Conservation (phyloP, 2,113 vertebrate species). For the Xenopus laevis region DNA sequence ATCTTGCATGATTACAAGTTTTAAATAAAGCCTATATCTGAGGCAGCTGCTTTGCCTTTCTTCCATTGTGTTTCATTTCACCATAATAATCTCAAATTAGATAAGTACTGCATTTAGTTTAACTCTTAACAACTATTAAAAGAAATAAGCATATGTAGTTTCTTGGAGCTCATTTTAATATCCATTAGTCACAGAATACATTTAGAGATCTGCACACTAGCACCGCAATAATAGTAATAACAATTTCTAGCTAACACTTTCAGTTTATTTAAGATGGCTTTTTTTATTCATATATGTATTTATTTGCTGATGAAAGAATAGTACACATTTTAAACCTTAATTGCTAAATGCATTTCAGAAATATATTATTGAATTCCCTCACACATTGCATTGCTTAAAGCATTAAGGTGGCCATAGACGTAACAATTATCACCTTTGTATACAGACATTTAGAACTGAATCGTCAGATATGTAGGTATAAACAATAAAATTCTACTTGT, state of each 20-base stretch:
- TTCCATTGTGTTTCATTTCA: not conserved
- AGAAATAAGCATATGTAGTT: not conserved
- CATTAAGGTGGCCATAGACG: no score
- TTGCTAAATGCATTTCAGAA: no score
- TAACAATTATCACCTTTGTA: no score
- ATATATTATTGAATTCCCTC: no score
- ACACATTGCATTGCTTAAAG: no score
- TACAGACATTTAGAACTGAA: no score
- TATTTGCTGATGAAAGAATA: not conserved
- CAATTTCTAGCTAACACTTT: no score
- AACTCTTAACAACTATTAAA: not conserved
- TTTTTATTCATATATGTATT: not conserved
- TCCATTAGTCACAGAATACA: constrained; percentile 7
- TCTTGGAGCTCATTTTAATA: constrained; percentile 12
- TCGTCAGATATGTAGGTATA: no score
- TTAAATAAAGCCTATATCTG: not conserved
- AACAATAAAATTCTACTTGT: no score
- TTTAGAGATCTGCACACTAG: constrained; percentile 1
- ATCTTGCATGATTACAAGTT: not conserved
- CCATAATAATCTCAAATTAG: not conserved
- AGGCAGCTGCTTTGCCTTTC: not conserved
- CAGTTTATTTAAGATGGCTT: not conserved
- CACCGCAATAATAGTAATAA: not conserved
- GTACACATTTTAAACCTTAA: no score
- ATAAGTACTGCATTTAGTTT: not conserved